phyloP scores from a whole-genome alignment of 2,797 vertebrate genomes.

The Lycodopsis pacificus region DNA sequence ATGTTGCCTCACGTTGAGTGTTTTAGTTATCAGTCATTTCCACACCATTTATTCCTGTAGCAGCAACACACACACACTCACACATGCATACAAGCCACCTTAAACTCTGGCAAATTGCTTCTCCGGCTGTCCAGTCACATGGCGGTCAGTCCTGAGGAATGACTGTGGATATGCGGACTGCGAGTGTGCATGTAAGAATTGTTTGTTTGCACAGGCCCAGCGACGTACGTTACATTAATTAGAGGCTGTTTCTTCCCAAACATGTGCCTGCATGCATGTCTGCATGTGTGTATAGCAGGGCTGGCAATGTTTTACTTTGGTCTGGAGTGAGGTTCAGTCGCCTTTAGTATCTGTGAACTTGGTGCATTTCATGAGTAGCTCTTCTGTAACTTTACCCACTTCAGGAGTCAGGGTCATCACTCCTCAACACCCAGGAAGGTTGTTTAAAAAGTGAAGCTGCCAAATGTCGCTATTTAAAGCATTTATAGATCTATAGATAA shows the following conservation, averaged over 20 bases:
- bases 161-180: no score
- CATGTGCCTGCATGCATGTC: neutral
- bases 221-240: slow-evolving; percentile 30
- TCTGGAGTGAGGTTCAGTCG: no score
- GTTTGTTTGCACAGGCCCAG: slow-evolving; percentile 83
- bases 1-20: neutral
- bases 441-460: neutral
- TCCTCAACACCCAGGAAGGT: neutral
- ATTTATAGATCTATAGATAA: neutral
- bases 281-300: neutral
- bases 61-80: neutral
- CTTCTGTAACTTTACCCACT: neutral
- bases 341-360: neutral
- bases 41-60: slow-evolving; percentile 16
- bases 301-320: neutral
- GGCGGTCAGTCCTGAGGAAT: slow-evolving; percentile 67
- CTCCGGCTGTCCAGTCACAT: slow-evolving; percentile 83
- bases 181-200: slow-evolving; percentile 73
- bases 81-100: slow-evolving; percentile 4
- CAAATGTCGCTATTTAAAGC: neutral
- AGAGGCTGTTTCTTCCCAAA: no score
- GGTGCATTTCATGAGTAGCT: neutral
- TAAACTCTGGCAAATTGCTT: slow-evolving; percentile 51
- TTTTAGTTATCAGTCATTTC: neutral
- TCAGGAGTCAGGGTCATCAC: neutral